These are phyloP conservation scores for Pongo pygmaeus DNA, from an alignment of 2,113 vertebrate species.

Conservation along the genomic window DNA sequence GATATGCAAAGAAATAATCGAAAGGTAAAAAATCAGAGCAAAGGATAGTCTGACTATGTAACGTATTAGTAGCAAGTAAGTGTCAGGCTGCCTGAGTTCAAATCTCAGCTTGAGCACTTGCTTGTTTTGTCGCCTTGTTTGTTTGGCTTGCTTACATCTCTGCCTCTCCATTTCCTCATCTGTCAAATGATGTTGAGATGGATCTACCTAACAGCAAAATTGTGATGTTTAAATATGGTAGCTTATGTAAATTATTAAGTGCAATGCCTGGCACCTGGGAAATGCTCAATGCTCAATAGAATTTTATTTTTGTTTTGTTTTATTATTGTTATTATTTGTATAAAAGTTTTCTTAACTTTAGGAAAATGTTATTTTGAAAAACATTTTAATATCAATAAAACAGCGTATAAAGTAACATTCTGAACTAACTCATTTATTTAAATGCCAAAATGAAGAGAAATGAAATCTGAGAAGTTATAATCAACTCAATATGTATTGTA, in stretches of 20 bases:
- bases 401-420: neutral
- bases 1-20: neutral
- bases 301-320: neutral
- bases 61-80: neutral
- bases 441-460: slow-evolving; percentile 34
- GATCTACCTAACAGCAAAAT: neutral
- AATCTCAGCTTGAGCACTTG: neutral
- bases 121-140: neutral
- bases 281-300: neutral
- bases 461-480: slow-evolving; percentile 28
- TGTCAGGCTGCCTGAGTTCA: neutral
- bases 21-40: neutral
- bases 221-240: neutral
- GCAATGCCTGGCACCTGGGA: neutral
- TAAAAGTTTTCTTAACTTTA: neutral
- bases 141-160: neutral
- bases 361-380: slow-evolving; percentile 43
- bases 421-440: slow-evolving; percentile 39
- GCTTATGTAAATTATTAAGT: neutral
- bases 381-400: neutral
- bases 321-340: neutral
- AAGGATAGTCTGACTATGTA: neutral
- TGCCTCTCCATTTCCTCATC: neutral
- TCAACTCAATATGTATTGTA: neutral
- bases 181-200: neutral